Conservation (phyloP, 2,113 vertebrate genomes). For the Campylomormyrus tamandua region DNA sequence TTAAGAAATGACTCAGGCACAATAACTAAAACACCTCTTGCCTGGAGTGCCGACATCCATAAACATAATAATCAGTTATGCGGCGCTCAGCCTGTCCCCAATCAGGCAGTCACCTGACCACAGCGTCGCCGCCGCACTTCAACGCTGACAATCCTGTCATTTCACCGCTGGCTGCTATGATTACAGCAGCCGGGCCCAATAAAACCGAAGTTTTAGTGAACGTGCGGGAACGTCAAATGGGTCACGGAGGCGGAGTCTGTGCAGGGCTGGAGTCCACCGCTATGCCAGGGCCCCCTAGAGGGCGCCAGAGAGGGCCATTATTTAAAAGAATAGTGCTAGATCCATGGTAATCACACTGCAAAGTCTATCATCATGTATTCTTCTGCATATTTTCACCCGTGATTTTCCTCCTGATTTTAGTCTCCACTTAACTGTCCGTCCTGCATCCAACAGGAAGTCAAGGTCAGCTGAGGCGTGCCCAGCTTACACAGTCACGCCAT, state of each 20-base stretch:
- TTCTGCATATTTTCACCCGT: background rate
- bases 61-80: constrained; percentile 17
- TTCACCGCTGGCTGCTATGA: constrained; percentile 21
- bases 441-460: background rate
- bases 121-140: background rate
- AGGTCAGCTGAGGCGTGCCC: background rate
- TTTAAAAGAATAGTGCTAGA: background rate
- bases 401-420: background rate
- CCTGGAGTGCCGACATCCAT: background rate
- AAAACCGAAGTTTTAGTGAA: constrained; percentile 30
- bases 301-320: constrained; percentile 21
- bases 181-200: constrained; percentile 31
- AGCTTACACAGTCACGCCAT: background rate
- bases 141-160: constrained; percentile 2
- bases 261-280: constrained; percentile 8
- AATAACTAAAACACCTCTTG: constrained; percentile 11
- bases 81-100: background rate
- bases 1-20: background rate
- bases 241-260: background rate
- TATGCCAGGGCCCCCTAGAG: constrained; percentile 4
- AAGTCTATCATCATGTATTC: background rate
- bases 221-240: constrained; percentile 17
- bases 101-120: background rate
- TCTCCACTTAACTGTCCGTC: background rate
- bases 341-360: background rate